A percentile compares a stretch with the other conserved stretches of the same genome.
phyloP scores from a whole-genome alignment of 2,888 invertebrate genomes.

The Ditula angustiorana region DNA sequence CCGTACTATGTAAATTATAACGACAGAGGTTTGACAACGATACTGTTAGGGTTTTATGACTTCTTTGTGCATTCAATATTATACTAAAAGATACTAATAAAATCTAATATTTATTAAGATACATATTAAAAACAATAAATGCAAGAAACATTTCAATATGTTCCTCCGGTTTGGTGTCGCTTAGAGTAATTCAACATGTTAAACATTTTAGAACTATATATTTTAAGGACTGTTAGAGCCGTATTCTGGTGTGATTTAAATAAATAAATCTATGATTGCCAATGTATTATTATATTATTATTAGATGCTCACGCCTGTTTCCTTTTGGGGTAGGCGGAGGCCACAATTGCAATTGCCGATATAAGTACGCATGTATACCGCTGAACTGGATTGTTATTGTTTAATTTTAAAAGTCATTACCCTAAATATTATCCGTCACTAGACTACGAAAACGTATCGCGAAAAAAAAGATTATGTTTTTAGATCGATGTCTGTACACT shows the following conservation, averaged over 20 bases:
- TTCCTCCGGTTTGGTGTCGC: background rate
- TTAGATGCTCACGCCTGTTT: too few species aligned
- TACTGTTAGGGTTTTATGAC: background rate
- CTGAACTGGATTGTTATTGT: too few species aligned
- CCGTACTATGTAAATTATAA: background rate
- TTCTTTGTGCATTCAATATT: background rate
- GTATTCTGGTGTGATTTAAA: constrained; percentile 29
- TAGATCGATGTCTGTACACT: too few species aligned
- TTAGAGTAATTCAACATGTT: constrained; percentile 17
- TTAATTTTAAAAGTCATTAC: too few species aligned
- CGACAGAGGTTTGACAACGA: background rate
- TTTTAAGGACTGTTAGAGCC: background rate
- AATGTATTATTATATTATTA: too few species aligned
- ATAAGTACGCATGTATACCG: too few species aligned
- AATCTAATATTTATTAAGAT: background rate
- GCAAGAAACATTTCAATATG: constrained; percentile 4
- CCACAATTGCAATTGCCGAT: too few species aligned
- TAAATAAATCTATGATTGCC: too few species aligned
- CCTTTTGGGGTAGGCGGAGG: too few species aligned
- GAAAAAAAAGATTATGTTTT: too few species aligned
- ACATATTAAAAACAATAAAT: background rate
- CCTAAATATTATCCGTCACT: too few species aligned
- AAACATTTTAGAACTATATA: constrained; percentile 29
- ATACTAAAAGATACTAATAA: background rate
- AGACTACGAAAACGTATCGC: too few species aligned